These are phyloP conservation scores for Pteronura brasiliensis DNA, from an alignment of 2,113 vertebrate species.

Conservation along the genomic window DNA sequence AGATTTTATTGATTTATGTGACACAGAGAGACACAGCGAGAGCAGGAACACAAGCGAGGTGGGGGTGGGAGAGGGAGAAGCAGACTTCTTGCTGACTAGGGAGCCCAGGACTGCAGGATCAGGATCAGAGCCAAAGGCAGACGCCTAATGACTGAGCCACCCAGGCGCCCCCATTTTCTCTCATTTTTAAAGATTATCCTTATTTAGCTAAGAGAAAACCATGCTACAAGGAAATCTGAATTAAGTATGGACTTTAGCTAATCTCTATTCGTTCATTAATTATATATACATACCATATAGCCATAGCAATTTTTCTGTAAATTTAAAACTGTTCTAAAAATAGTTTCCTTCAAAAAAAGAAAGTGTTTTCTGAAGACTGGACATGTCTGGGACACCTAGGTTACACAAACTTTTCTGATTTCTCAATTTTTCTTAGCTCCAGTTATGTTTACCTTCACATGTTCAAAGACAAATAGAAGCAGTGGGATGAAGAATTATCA, in stretches of 20 bases:
- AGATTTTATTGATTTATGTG: too few species aligned
- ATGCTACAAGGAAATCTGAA: not conserved
- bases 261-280: not conserved
- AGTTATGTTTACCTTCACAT: slow-evolving; percentile 27
- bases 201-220: not conserved
- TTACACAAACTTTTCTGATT: not conserved
- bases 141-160: too few species aligned
- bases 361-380: not conserved
- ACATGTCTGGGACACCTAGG: not conserved
- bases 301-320: not conserved
- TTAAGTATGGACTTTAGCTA: not conserved
- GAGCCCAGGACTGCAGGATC: too few species aligned
- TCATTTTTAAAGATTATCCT: not conserved
- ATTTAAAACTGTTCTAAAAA: not conserved
- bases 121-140: too few species aligned
- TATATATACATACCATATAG: not conserved
- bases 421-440: slow-evolving; percentile 23
- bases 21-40: too few species aligned
- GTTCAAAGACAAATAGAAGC: slow-evolving; percentile 43
- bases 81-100: too few species aligned
- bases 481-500: not conserved
- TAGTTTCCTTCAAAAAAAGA: not conserved
- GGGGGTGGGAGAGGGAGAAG: too few species aligned
- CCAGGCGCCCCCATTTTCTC: not conserved
- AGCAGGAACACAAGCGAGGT: too few species aligned